A percentile compares a stretch with the other conserved stretches of the same genome.
Evolutionary conservation across 1,140 invertebrate species (phyloP).

Genomic region (Helicorthomorpha holstii): DNA sequence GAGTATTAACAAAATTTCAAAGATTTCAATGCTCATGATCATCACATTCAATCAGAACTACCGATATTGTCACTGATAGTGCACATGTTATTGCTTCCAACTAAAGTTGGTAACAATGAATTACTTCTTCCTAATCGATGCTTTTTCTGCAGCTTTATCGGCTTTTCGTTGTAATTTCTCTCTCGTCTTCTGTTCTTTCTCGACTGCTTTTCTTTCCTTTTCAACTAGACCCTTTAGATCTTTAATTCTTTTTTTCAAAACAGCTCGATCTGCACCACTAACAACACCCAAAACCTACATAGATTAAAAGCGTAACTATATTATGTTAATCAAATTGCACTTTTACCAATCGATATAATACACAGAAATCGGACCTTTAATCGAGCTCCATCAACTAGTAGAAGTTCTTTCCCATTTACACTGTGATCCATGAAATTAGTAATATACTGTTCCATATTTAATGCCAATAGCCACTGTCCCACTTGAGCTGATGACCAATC

Average conservation of each 20-base stretch:
- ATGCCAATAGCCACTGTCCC: slow-evolving; percentile 65
- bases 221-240: slow-evolving; percentile 49
- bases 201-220: slow-evolving; percentile 45
- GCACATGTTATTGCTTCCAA: no score
- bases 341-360: neutral
- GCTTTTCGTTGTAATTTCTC: slow-evolving; percentile 59
- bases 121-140: slow-evolving; percentile 18
- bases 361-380: slow-evolving; percentile 40
- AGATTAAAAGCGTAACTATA: neutral
- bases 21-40: no score
- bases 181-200: slow-evolving; percentile 27
- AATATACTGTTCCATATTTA: slow-evolving; percentile 67
- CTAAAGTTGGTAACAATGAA: no score
- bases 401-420: slow-evolving; percentile 60
- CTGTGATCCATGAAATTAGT: slow-evolving; percentile 63
- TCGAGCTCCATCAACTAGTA: slow-evolving; percentile 68
- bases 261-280: slow-evolving; percentile 53
- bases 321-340: neutral
- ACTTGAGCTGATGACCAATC: slow-evolving; percentile 35
- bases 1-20: no score
- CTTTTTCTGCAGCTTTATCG: slow-evolving; percentile 55
- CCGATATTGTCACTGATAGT: no score
- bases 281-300: slow-evolving; percentile 47
- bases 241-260: slow-evolving; percentile 74
- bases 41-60: no score